Evolutionary conservation across 2,113 vertebrate species (phyloP).

Genomic region (Centropus bengalensis): DNA sequence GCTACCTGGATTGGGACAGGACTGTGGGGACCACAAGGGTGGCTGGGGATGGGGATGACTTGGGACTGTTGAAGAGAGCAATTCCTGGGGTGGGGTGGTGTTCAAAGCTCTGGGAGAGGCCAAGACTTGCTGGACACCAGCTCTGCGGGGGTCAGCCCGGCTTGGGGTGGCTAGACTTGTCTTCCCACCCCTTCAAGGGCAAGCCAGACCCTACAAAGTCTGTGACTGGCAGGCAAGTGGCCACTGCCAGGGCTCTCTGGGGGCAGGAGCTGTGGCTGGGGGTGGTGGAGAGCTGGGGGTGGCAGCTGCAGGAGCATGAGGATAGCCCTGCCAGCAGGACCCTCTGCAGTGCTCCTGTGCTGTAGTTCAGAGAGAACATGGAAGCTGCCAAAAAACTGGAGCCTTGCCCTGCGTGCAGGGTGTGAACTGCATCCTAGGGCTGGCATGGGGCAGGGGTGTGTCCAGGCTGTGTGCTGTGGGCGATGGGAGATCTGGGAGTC

Average conservation of each 20-base stretch:
- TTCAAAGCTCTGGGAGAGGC: neutral
- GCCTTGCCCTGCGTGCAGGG: neutral
- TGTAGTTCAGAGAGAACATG: neutral
- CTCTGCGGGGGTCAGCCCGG: neutral
- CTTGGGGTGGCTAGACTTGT: neutral
- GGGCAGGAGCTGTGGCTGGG: neutral
- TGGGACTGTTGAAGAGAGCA: neutral
- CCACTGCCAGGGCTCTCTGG: neutral
- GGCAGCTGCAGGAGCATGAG: neutral
- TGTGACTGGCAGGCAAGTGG: neutral
- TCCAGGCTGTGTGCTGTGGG: too few relatives aligned
- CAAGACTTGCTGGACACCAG: neutral
- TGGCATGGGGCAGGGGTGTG: neutral
- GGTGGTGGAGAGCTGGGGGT: neutral
- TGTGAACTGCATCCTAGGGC: neutral
- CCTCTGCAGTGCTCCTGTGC: neutral
- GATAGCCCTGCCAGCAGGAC: neutral
- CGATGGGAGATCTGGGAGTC: too few relatives aligned
- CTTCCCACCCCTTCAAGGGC: neutral
- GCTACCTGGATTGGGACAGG: rapidly evolving
- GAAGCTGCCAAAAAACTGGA: neutral
- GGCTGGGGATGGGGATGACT: too few relatives aligned
- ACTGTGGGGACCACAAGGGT: neutral
- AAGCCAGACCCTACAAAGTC: neutral
- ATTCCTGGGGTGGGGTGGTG: rapidly evolving